A percentile compares a stretch with the other conserved stretches of the same genome.
phyloP scores from a whole-genome alignment of 2,113 vertebrate species.

The Carassius carassius region DNA sequence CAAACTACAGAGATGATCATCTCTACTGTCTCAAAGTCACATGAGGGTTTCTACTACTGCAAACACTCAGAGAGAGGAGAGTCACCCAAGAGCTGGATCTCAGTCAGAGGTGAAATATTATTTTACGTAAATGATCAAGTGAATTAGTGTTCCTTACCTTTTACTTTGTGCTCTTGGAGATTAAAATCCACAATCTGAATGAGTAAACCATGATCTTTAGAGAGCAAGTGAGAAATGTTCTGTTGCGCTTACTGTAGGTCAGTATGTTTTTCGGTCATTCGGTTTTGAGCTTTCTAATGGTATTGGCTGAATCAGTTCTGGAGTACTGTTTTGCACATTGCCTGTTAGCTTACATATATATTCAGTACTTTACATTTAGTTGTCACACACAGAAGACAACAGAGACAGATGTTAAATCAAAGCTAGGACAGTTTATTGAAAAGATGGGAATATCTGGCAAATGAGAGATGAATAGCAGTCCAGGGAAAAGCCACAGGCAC shows the following conservation, averaged over 20 bases:
- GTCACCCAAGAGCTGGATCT: conserved; percentile 31
- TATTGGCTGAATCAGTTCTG: neutral
- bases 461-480: too few relatives aligned
- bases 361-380: neutral
- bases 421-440: too few relatives aligned
- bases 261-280: neutral
- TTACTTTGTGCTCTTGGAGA: neutral
- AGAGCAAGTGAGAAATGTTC: neutral
- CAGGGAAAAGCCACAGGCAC: too few relatives aligned
- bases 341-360: neutral
- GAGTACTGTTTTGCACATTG: neutral
- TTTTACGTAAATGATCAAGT: neutral
- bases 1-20: too few relatives aligned
- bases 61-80: too few relatives aligned
- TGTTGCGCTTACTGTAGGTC: neutral
- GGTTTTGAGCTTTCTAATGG: neutral
- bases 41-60: too few relatives aligned
- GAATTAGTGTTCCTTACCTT: neutral
- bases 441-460: too few relatives aligned
- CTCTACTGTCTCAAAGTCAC: too few relatives aligned
- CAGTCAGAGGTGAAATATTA: conserved; percentile 19
- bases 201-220: neutral
- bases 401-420: too few relatives aligned
- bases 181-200: neutral
- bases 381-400: too few relatives aligned